Conservation (phyloP, 2,113 vertebrate species). For the Mustela lutreola region DNA sequence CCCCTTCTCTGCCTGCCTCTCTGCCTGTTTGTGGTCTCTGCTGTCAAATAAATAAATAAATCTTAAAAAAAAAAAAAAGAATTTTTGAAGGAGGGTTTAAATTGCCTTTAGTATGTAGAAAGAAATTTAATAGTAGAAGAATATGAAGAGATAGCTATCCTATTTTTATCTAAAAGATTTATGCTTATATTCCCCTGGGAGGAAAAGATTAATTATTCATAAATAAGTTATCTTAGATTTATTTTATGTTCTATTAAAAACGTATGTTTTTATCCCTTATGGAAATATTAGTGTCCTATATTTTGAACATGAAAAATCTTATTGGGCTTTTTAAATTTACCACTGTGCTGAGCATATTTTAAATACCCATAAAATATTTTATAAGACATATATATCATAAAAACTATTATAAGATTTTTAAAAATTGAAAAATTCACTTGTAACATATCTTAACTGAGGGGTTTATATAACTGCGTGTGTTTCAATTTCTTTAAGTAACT, state of each 20-base stretch:
- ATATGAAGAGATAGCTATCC: neutral
- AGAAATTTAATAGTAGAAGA: neutral
- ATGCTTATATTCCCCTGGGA: neutral
- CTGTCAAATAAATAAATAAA: no score
- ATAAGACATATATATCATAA: neutral
- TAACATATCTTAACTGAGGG: neutral
- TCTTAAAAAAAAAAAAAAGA: neutral
- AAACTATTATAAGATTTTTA: neutral
- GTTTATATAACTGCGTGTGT: neutral
- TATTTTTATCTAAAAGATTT: slow-evolving; percentile 9
- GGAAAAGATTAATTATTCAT: neutral
- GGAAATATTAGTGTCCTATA: neutral
- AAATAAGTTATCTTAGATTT: neutral
- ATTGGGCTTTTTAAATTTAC: neutral
- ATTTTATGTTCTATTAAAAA: neutral
- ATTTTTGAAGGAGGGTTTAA: neutral
- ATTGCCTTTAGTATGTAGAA: neutral
- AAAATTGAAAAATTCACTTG: neutral
- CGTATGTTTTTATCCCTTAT: neutral
- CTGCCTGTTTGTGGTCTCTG: no score
- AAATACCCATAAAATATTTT: neutral
- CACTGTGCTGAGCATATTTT: neutral
- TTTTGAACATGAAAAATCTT: neutral
- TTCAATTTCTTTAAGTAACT: neutral
- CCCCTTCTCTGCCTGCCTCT: no score